These are phyloP conservation scores for Cossypha dichroa DNA, from an alignment of 2,797 vertebrate species.

Conservation along the genomic window DNA sequence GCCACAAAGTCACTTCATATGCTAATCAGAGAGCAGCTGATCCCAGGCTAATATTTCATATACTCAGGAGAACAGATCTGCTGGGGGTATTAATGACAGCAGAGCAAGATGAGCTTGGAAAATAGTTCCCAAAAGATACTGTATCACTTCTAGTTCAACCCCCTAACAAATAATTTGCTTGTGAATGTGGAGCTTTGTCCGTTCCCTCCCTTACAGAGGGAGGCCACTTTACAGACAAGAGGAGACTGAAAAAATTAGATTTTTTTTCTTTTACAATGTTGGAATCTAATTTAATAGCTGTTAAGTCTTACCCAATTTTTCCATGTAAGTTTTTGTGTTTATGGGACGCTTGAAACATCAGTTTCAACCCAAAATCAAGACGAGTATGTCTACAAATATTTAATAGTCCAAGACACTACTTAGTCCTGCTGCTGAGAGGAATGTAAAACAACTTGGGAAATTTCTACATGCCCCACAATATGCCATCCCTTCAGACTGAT, in stretches of 20 bases:
- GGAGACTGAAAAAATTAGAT: not conserved
- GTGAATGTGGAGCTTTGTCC: not conserved
- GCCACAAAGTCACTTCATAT: slow-evolving; percentile 68
- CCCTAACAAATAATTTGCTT: not conserved
- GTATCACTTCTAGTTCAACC: not conserved
- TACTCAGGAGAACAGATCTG: slow-evolving; percentile 28
- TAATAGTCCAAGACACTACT: fast-evolving
- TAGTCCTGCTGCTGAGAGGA: not conserved
- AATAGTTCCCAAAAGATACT: not conserved
- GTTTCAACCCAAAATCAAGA: not conserved
- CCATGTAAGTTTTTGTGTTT: not conserved
- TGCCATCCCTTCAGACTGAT: not conserved
- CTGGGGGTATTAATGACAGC: slow-evolving; percentile 4
- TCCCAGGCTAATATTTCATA: slow-evolving; percentile 48
- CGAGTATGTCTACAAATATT: fast-evolving
- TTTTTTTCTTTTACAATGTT: not conserved
- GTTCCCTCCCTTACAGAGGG: not conserved
- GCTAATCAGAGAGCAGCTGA: slow-evolving; percentile 62
- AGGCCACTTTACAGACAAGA: not conserved
- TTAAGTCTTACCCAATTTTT: not conserved
- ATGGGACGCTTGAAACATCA: not conserved
- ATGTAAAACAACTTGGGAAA: fast-evolving
- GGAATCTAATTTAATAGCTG: not conserved
- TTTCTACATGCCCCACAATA: not conserved
- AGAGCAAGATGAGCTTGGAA: not conserved